phyloP scores from a whole-genome alignment of 2,888 invertebrate species.

The Himalopsyche kuldschensis region DNA sequence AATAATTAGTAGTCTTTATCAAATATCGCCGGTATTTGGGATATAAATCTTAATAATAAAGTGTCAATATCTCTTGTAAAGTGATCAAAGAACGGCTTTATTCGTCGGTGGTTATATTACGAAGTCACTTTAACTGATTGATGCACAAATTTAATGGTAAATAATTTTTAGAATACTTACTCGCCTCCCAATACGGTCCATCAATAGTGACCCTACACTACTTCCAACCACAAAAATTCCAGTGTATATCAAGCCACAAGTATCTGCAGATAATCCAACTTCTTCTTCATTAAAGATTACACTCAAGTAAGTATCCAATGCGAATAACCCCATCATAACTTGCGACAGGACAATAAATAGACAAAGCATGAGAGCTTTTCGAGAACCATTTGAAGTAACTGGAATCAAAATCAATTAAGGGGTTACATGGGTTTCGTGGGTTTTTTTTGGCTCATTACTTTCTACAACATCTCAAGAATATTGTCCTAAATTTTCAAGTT shows the following conservation, averaged over 20 bases:
- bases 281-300: constrained; percentile 59
- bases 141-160: too few species aligned
- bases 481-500: too few species aligned
- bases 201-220: constrained; percentile 50
- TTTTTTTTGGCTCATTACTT: too few species aligned
- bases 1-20: too few species aligned
- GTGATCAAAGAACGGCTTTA: too few species aligned
- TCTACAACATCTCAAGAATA: too few species aligned
- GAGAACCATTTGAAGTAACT: constrained; percentile 12
- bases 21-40: too few species aligned
- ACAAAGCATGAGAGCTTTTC: constrained; percentile 20
- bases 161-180: constrained; percentile 43
- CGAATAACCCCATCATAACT: constrained; percentile 54
- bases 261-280: constrained; percentile 53
- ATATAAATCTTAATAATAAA: too few species aligned
- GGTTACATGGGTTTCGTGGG: too few species aligned
- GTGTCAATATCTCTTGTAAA: too few species aligned
- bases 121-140: too few species aligned
- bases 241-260: constrained; percentile 63
- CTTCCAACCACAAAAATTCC: constrained; percentile 58
- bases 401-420: neutral
- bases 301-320: constrained; percentile 56
- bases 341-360: constrained; percentile 38
- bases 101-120: too few species aligned
- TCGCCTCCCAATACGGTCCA: constrained; percentile 65